Conservation (phyloP, 2,888 invertebrate genomes). For the Cenopis cana region DNA sequence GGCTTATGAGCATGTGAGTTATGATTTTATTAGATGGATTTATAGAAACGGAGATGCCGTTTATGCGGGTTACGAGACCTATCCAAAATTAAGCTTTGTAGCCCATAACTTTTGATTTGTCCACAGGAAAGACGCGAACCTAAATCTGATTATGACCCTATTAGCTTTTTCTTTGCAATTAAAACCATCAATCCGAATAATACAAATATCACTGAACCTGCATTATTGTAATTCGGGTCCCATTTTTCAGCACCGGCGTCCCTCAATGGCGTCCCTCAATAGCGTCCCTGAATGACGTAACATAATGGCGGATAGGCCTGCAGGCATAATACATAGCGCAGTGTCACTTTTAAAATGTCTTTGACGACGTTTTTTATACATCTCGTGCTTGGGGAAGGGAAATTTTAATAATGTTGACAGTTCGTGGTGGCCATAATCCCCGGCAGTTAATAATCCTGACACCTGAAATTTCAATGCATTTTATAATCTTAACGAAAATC, state of each 20-base stretch:
- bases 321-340: slow-evolving; percentile 26
- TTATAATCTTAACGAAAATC: too few species aligned
- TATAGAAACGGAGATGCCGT: too few species aligned
- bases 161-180: too few species aligned
- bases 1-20: too few species aligned
- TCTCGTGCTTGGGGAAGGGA: slow-evolving; percentile 1
- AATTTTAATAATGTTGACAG: background rate
- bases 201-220: slow-evolving; percentile 7
- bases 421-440: background rate
- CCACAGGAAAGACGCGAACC: too few species aligned
- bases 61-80: too few species aligned
- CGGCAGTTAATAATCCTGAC: background rate
- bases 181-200: slow-evolving; percentile 11
- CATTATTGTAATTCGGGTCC: slow-evolving; percentile 52
- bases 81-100: too few species aligned
- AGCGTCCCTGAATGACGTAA: slow-evolving; percentile 13
- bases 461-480: background rate
- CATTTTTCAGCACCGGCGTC: slow-evolving; percentile 49
- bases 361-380: slow-evolving; percentile 3
- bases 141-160: too few species aligned
- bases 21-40: too few species aligned
- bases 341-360: slow-evolving; percentile 36
- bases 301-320: slow-evolving; percentile 15
- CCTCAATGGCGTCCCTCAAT: slow-evolving; percentile 28
- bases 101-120: too few species aligned